These are phyloP conservation scores for Ailuropoda melanoleuca DNA, from an alignment of 2,113 vertebrate genomes.

Conservation along the genomic window DNA sequence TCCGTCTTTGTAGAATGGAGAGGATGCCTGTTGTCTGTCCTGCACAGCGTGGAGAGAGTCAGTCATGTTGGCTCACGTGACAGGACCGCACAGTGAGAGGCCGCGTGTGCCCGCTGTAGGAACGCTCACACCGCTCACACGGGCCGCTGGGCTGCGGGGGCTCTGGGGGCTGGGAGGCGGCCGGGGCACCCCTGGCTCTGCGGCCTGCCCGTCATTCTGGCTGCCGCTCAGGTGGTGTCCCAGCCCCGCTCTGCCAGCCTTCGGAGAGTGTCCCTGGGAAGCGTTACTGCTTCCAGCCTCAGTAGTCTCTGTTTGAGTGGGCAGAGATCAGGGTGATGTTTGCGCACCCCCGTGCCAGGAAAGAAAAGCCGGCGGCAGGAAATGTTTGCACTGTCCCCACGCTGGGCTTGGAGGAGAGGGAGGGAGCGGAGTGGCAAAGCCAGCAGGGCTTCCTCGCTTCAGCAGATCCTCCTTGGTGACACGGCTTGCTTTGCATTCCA, in stretches of 20 bases:
- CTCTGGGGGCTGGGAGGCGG: rapidly evolving
- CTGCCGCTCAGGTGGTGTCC: neutral
- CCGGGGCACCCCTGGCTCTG: too few species aligned
- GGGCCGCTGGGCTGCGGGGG: rapidly evolving
- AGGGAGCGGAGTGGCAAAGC: rapidly evolving
- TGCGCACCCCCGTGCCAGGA: neutral
- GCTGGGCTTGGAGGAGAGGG: neutral
- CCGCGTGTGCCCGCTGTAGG: neutral
- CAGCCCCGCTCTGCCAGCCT: rapidly evolving
- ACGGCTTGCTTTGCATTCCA: neutral
- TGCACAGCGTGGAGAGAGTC: neutral
- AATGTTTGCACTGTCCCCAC: neutral
- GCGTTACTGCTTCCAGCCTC: neutral
- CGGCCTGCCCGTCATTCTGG: neutral
- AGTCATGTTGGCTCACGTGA: neutral
- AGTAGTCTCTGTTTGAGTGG: neutral
- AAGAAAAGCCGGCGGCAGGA: neutral
- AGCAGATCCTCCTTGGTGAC: too few species aligned
- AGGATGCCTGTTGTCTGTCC: neutral
- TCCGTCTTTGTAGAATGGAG: neutral
- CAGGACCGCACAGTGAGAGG: neutral
- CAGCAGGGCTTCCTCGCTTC: neutral
- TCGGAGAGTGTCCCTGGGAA: neutral
- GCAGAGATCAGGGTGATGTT: neutral
- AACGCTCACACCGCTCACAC: rapidly evolving